A percentile compares a stretch with the other conserved stretches of the same genome.
Conservation (phyloP, 1,140 invertebrate species). For the Brachionus rotundiformis region DNA sequence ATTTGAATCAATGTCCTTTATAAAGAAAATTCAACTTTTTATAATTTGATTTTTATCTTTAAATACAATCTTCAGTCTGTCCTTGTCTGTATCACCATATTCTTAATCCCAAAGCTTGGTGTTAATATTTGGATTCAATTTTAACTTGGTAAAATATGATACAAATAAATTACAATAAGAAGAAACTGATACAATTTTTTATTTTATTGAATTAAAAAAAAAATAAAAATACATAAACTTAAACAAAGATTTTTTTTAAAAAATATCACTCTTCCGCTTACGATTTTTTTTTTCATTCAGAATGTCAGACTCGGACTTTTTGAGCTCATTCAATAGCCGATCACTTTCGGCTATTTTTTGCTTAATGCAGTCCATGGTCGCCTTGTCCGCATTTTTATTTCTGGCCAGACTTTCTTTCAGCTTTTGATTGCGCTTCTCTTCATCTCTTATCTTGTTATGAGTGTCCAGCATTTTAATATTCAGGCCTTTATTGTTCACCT, state of each 20-base stretch:
- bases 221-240: neutral
- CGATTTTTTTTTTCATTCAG: slow-evolving; percentile 23
- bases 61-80: no score
- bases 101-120: no score
- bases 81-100: no score
- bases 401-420: slow-evolving; percentile 9
- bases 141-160: no score
- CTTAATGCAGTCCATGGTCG: neutral
- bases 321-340: neutral
- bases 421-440: slow-evolving; percentile 27
- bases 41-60: no score
- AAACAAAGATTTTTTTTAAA: neutral
- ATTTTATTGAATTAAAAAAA: neutral
- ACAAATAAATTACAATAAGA: no score
- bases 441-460: slow-evolving; percentile 11
- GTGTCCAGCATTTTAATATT: slow-evolving; percentile 31
- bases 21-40: no score
- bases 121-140: no score
- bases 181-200: no score
- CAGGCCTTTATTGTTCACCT: neutral
- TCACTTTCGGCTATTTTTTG: slow-evolving; percentile 17
- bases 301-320: slow-evolving; percentile 9
- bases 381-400: slow-evolving; percentile 5
- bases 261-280: slow-evolving; percentile 34
- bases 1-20: no score